Evolutionary conservation across 2,888 invertebrate species (phyloP).

Genomic region (Amphipyra tragopoginis): DNA sequence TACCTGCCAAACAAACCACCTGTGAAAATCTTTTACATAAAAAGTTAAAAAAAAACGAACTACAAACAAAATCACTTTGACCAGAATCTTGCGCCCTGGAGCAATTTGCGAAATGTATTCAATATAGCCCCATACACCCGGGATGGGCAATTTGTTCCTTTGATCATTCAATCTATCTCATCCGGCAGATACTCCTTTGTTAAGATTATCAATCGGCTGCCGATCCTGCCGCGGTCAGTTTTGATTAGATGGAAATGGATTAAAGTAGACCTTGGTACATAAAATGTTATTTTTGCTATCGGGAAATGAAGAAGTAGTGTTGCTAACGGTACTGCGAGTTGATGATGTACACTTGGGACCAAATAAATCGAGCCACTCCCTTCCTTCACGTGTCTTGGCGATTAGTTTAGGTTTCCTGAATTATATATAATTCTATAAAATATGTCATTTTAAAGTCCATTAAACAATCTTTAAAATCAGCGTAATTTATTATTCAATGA

Average conservation of each 20-base stretch:
- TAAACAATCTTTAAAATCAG: too few relatives aligned
- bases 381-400: too few relatives aligned
- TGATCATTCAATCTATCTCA: constrained; percentile 63
- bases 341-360: too few relatives aligned
- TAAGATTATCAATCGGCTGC: constrained; percentile 50
- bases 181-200: constrained; percentile 42
- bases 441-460: too few relatives aligned
- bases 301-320: neutral
- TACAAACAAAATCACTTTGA: constrained; percentile 31
- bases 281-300: constrained; percentile 1
- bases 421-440: too few relatives aligned
- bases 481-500: too few relatives aligned
- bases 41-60: constrained; percentile 12
- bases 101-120: constrained; percentile 59
- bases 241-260: constrained; percentile 35
- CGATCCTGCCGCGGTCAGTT: constrained; percentile 43
- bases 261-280: neutral
- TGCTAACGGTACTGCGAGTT: too few relatives aligned
- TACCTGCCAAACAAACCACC: neutral
- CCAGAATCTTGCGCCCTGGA: constrained; percentile 15
- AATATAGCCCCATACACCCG: constrained; percentile 43
- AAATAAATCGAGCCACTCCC: too few relatives aligned
- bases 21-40: neutral
- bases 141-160: constrained; percentile 61
- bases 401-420: too few relatives aligned